These are phyloP conservation scores for Frankliniella intonsa DNA, from an alignment of 2,888 invertebrate species.

Conservation along the genomic window DNA sequence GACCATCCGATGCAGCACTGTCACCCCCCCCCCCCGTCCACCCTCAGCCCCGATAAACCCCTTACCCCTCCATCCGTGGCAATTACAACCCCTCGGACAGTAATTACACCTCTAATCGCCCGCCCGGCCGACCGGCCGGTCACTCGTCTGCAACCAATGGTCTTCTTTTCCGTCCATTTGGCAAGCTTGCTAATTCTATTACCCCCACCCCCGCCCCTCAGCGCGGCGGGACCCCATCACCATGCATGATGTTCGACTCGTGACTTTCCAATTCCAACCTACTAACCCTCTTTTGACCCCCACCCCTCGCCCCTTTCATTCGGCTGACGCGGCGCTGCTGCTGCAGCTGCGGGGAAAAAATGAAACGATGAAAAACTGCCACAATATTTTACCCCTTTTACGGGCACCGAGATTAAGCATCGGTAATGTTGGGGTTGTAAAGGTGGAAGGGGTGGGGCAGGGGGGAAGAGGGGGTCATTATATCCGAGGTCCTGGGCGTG, in stretches of 20 bases:
- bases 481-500: too few species aligned
- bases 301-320: not conserved
- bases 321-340: not conserved
- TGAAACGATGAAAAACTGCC: too few species aligned
- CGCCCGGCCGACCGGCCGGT: not conserved
- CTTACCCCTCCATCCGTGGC: not conserved
- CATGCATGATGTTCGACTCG: constrained; percentile 3
- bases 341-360: not conserved
- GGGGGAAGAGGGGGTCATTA: not conserved
- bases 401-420: not conserved
- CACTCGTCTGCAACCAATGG: constrained; percentile 6
- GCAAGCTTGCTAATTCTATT: constrained; percentile 10
- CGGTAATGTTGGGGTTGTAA: not conserved
- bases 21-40: not conserved
- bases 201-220: not conserved
- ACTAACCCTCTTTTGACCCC: not conserved
- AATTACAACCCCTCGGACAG: not conserved
- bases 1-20: not conserved
- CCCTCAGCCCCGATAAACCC: too few species aligned
- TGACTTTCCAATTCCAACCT: not conserved
- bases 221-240: not conserved
- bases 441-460: not conserved
- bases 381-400: not conserved
- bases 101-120: not conserved
- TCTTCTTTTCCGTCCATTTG: constrained; percentile 22